Conservation (phyloP, 2,888 invertebrate genomes). For the Caenorhabditis becei region DNA sequence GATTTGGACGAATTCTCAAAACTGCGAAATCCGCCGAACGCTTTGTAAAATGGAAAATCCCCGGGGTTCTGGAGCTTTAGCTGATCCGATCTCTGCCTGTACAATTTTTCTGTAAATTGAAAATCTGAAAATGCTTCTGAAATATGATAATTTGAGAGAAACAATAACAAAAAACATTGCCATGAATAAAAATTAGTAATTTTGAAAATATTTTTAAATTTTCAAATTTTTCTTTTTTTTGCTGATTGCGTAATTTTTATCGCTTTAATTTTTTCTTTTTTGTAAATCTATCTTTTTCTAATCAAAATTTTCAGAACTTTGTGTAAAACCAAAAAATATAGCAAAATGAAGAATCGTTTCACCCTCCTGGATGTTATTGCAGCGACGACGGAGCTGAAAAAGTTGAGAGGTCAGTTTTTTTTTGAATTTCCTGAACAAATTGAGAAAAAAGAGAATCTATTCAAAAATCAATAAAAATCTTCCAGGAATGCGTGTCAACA, state of each 20-base stretch:
- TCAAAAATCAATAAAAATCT: neutral
- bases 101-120: neutral
- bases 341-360: constrained; percentile 92
- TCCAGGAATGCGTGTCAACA: constrained; percentile 92
- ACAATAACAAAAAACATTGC: neutral
- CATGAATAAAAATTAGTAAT: neutral
- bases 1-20: constrained; percentile 73
- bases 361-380: constrained; percentile 94
- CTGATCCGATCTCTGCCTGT: constrained; percentile 10
- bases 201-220: constrained; percentile 4
- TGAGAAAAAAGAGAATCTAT: neutral
- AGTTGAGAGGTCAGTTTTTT: constrained; percentile 49
- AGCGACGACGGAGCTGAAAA: constrained; percentile 88
- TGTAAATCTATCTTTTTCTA: no score
- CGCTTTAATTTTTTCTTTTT: neutral
- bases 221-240: neutral
- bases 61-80: no score
- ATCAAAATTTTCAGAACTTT: neutral
- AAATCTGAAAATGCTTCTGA: no score
- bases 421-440: neutral
- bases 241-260: neutral
- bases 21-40: constrained; percentile 32
- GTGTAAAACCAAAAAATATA: neutral
- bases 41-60: neutral
- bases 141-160: neutral